Base-by-base conservation (phyloP, 2,113 vertebrate species). In the Eidolon helvum region DNA sequence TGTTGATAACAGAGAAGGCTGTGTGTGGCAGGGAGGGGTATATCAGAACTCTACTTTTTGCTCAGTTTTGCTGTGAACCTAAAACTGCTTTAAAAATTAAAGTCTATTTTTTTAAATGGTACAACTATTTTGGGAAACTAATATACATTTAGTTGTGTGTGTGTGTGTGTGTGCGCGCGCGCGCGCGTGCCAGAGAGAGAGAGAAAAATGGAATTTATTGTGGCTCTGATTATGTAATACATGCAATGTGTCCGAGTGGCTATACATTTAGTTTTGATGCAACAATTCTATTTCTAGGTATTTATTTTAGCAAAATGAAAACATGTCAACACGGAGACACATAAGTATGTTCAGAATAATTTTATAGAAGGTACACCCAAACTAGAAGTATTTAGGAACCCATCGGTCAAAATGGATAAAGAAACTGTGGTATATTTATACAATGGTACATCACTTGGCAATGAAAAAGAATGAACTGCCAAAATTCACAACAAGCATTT, bases 131-230 rank as follows among this genome's bases (percentile, higher is more conserved):
- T 90, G 18, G 35, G 79, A 95, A 78, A 79, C 19, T 35, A 35
- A 71, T 38, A 18, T 40, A 22, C 9, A 4, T 26, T 59, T 55
- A 0, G 50, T 12, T 26, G 12, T 4, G 7, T n/a, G 6, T 33
- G 38, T 48, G 11, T 48, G 22, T 12, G 72, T 74, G 71, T 48
- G 26, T 30, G 26, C 2, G 61, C 18, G 63, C 7, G 63, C 7
- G 61, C 7, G 28, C 6, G 24, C n/a, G n/a, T n/a, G 57, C 9
- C 22, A 59, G 22, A 24, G 55, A 28, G 35, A 59, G 53, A 43
- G 55, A 43, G 38, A 38, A 88, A 89, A 89, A 91, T 89, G 91
- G 93, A 92, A 94, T 97, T 95, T 97, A 95, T 78, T 85, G 74
- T 89, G 63, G 61, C 87, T 96, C 77, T 97, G 95, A 91, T 90